Percentiles rank a stretch among this genome's conserved stretches.
Evolutionary conservation across 2,888 invertebrate genomes (phyloP).

Genomic region (Dione juno): DNA sequence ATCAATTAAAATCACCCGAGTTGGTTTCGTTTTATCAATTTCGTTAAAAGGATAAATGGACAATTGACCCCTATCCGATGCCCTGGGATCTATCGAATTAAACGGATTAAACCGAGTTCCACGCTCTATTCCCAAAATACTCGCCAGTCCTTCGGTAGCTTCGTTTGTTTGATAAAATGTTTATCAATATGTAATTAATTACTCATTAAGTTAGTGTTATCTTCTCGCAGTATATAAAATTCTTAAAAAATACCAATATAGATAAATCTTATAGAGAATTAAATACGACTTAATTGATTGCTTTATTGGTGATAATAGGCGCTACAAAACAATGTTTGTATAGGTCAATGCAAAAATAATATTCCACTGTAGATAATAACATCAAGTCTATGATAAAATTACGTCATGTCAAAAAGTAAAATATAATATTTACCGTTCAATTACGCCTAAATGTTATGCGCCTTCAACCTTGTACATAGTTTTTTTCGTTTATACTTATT

Average conservation of each 20-base stretch:
- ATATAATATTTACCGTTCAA: too few relatives aligned
- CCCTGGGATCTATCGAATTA: conserved; percentile 76
- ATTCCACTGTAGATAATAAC: too few relatives aligned
- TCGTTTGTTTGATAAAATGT: background rate
- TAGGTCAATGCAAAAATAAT: too few relatives aligned
- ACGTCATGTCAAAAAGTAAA: too few relatives aligned
- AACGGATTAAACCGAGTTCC: conserved; percentile 72
- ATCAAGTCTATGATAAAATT: too few relatives aligned
- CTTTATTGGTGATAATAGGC: background rate
- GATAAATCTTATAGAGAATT: background rate
- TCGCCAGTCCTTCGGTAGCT: conserved; percentile 27
- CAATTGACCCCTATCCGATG: conserved; percentile 82
- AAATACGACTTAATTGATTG: background rate
- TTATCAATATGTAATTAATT: background rate
- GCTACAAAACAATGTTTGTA: too few relatives aligned
- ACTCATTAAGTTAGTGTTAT: background rate
- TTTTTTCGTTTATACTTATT: too few relatives aligned
- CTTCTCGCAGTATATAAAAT: background rate
- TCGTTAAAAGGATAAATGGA: conserved; percentile 83
- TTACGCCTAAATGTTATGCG: too few relatives aligned
- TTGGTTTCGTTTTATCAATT: conserved; percentile 83
- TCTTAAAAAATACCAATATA: background rate
- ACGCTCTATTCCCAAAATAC: conserved; percentile 58
- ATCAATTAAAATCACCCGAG: conserved; percentile 80
- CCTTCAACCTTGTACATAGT: too few relatives aligned